A percentile compares a stretch with the other conserved stretches of the same genome.
phyloP scores from a whole-genome alignment of 1,140 invertebrate genomes.

The Ladona fulva region DNA sequence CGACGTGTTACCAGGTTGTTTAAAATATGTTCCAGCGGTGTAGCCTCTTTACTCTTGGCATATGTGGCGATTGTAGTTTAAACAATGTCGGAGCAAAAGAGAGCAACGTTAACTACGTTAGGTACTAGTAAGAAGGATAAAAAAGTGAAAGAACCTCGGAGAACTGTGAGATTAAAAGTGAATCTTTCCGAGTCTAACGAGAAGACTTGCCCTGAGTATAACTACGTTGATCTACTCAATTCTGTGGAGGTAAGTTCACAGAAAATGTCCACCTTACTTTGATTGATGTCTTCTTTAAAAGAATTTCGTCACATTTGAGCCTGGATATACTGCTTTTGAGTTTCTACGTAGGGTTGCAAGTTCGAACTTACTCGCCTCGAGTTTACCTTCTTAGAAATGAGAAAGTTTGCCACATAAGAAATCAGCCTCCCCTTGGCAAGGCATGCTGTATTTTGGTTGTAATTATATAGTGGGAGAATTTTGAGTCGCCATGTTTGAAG shows the following conservation, averaged over 20 bases:
- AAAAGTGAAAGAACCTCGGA: slow-evolving; percentile 21
- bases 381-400: neutral
- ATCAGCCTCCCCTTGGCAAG: neutral
- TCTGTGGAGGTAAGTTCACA: slow-evolving; percentile 41
- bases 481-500: neutral
- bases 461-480: neutral
- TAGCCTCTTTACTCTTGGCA: neutral
- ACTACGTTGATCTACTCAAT: slow-evolving; percentile 51
- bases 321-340: neutral
- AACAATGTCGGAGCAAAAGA: neutral
- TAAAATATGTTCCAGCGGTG: slow-evolving; percentile 1
- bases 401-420: neutral
- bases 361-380: neutral
- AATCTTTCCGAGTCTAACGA: slow-evolving; percentile 52
- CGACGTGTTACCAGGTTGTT: slow-evolving; percentile 7
- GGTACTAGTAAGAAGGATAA: neutral
- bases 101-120: neutral
- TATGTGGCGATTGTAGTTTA: slow-evolving; percentile 1
- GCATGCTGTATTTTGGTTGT: neutral
- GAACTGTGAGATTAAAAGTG: slow-evolving; percentile 47
- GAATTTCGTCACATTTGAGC: neutral
- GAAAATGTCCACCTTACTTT: neutral
- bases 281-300: neutral
- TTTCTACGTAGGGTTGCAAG: neutral
- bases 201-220: slow-evolving; percentile 53